Evolutionary conservation across 1,140 invertebrate species (phyloP), one percentile per base, ranked within the genome.

Genomic region (Psix sp.): DNA sequence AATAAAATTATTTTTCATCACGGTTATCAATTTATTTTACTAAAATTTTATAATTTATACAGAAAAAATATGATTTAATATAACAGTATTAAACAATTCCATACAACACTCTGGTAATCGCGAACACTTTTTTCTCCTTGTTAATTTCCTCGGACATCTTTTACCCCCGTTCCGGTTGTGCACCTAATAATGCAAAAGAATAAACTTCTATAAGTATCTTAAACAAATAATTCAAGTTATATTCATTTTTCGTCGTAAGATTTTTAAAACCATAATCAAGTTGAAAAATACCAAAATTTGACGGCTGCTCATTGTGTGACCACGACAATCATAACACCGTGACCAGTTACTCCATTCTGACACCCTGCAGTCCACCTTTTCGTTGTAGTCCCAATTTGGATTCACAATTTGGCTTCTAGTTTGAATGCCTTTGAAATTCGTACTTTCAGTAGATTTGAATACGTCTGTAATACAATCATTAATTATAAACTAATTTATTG

Each of bases 91-190:
- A 49, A 21, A 39, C 13, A 43, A 33, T 1, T 5, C 1, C 78
- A 84, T 79, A 87, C 86, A 80, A 35, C 86, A 88, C 1, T 82
- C 80, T 10, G 76, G 76, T 5, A 86, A 45, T 66, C 84, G 86
- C 7, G 65, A 79, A 57, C 90, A 91, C 59, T 87, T 89, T 77
- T 84, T 88, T 71, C 78, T 87, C 39, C 86, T 86, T 0, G 88
- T 75, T 39, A 91, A 71, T 70, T 90, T 90, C 59, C 86, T 89
- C 0, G 92, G 92, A 80, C 94, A 95, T 2, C 80, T 84, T 67
- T 89, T 90, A 5, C 94, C 94, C 0, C 91, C 92, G 74, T 93
- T 92, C 59, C 88, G 83, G 0, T 91, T 88, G 3, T 89, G 80
- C n/a, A 84, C 79, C 81, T 91, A 11, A 16, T 14, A 45, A 43